Evolutionary conservation across 2,113 vertebrate genomes (phyloP).

Genomic region (Callopanchax toddi): DNA sequence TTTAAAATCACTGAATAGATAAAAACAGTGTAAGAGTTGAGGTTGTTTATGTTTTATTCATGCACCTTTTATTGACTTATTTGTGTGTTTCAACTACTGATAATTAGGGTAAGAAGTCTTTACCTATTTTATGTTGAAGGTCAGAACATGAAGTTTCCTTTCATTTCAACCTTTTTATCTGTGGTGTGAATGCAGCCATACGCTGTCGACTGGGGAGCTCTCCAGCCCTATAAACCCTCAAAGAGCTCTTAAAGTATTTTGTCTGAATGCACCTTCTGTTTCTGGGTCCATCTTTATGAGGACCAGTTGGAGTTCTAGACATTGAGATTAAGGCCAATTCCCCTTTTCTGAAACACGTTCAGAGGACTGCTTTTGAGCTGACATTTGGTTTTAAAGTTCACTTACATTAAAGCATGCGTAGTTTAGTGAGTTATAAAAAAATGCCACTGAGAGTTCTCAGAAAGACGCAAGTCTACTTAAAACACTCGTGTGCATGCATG

Average conservation of each 20-base stretch:
- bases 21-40: too few species aligned
- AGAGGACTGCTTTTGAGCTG: constrained; percentile 5
- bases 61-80: too few species aligned
- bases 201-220: background rate
- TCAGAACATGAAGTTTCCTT: background rate
- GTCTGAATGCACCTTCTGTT: constrained; percentile 2
- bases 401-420: background rate
- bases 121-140: too few species aligned
- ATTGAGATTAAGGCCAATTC: background rate
- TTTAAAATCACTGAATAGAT: too few species aligned
- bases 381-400: background rate
- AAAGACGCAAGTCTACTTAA: background rate
- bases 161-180: background rate
- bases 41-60: too few species aligned
- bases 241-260: background rate
- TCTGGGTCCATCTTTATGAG: constrained; percentile 1
- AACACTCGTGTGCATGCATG: background rate
- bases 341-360: constrained; percentile 8
- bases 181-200: background rate
- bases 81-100: too few species aligned
- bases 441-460: background rate
- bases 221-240: background rate
- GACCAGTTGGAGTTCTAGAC: constrained; percentile 3
- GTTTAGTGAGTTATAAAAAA: constrained; percentile 5
- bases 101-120: too few species aligned